Base-by-base conservation (phyloP, 2,113 vertebrate genomes). In the Ia io region DNA sequence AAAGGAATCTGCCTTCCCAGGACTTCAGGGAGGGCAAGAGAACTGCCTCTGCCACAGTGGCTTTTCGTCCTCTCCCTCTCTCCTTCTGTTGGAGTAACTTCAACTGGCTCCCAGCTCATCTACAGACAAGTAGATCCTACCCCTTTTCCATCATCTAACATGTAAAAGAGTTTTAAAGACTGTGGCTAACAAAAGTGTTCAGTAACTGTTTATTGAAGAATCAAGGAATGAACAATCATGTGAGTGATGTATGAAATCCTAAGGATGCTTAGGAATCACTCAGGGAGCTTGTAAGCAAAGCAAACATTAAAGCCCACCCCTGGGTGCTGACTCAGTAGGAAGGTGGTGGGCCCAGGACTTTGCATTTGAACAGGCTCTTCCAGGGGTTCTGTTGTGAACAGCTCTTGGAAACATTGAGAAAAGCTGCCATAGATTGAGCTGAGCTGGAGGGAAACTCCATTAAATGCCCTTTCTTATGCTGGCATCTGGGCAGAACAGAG, bases 401-500 rank as follows among this genome's bases (percentile, higher is more conserved):
- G 30, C n/a, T 70, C 83, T 71, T 77, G 22, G 28, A 65, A 93
- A 49, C 9, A 2, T 25, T n/a, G 76, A 78, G 51, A 42, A 59
- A 82, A 67, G 17, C 78, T 82, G 51, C 47, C n/a, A 22, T 23
- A 40, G 59, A 63, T 69, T 49, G 18, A 69, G 28, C 47, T 77
- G 42, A 90, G 35, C 47, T 80, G 35, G 63, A 73, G 25, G 59
- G 42, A 93, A 61, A 42, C 37, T 83, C 28, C 6, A 35, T 93
- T 69, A 61, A 90, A 69, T 83, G 88, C 35, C 40, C 77, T 70
- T 44, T 93, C 67, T 40, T 61, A 14, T 6, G 40, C 47, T 74
- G 37, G 51, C 82, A 88, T 93, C 92, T 93, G 49, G 67, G 80
- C 59, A 61, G 65, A 88, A 84, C 79, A 97, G 93, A 84, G 82